Conservation (phyloP, 2,113 vertebrate species). For the human region DNA sequence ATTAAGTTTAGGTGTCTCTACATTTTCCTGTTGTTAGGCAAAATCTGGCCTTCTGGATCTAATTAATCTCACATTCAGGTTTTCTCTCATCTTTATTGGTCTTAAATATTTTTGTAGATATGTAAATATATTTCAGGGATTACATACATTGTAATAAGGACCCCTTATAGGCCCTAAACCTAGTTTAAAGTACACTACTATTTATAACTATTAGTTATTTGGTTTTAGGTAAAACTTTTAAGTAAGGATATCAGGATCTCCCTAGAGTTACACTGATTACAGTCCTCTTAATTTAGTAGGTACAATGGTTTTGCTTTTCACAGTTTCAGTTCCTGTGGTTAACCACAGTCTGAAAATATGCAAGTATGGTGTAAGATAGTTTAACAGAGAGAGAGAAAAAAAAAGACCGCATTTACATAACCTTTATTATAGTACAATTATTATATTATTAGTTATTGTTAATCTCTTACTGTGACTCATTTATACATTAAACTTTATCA, state of each 20-base stretch:
- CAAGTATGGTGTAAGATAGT: neutral
- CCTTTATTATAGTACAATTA: neutral
- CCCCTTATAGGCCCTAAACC: neutral
- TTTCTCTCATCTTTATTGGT: neutral
- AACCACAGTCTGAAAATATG: neutral
- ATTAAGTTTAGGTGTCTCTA: neutral
- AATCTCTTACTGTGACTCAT: neutral
- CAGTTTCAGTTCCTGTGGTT: neutral
- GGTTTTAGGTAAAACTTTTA: neutral
- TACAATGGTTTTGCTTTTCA: neutral
- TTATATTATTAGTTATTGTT: neutral
- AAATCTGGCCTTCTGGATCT: neutral
- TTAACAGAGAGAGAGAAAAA: neutral
- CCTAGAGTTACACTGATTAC: neutral
- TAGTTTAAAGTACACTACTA: neutral
- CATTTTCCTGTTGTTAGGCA: neutral
- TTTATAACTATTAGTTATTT: neutral
- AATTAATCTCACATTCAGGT: neutral
- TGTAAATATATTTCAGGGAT: neutral
- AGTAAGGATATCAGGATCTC: neutral
- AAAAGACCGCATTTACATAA: neutral
- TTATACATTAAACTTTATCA: neutral
- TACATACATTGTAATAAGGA: neutral
- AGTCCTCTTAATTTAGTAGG: neutral
- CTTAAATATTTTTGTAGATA: neutral